Conservation (phyloP, 2,797 vertebrate genomes). For the Adrianichthys oophorus region DNA sequence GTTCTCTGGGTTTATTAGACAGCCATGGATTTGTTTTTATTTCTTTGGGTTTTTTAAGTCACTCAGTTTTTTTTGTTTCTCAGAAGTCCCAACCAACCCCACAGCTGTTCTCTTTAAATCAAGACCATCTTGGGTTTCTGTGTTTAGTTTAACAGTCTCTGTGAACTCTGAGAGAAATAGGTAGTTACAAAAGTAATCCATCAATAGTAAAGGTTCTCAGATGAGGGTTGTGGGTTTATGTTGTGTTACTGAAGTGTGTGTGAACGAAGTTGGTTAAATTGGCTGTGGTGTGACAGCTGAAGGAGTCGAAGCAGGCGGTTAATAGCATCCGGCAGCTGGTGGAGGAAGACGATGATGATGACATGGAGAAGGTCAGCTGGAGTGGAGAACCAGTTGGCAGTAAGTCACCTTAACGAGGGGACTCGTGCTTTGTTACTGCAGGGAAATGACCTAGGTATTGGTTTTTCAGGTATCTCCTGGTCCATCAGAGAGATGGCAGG, state of each 20-base stretch:
- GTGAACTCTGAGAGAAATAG: too few species aligned
- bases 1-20: too few species aligned
- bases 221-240: background rate
- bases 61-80: too few species aligned
- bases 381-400: conserved; percentile 93
- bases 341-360: conserved; percentile 79
- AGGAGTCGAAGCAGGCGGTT: conserved; percentile 90
- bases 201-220: background rate
- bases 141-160: too few species aligned
- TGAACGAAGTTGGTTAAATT: too few species aligned
- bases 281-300: conserved; percentile 74
- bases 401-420: conserved; percentile 67
- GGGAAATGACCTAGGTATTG: background rate
- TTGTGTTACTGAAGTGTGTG: background rate
- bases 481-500: conserved; percentile 91
- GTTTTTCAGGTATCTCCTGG: conserved; percentile 89
- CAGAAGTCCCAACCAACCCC: too few species aligned
- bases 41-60: too few species aligned
- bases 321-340: conserved; percentile 86
- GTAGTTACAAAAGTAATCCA: too few species aligned
- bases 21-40: too few species aligned
- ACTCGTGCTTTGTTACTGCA: conserved; percentile 9
- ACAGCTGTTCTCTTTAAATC: too few species aligned
- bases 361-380: conserved; percentile 93
- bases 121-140: too few species aligned